A percentile compares a stretch with the other conserved stretches of the same genome.
phyloP scores from a whole-genome alignment of 2,888 invertebrate species.

The Deladenus siricidicola region DNA sequence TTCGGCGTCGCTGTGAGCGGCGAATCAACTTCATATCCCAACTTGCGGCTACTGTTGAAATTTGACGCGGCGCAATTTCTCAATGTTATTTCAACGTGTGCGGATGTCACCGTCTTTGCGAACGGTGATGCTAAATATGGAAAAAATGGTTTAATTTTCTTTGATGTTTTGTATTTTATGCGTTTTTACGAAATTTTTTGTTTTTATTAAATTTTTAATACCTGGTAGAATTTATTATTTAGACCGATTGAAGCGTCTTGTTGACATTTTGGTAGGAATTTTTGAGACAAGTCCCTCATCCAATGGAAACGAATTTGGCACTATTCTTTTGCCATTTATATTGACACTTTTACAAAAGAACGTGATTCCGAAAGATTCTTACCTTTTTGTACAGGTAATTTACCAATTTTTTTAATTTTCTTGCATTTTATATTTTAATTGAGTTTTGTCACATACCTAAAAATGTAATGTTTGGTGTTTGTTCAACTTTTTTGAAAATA shows the following conservation, averaged over 20 bases:
- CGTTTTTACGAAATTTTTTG: too few species aligned
- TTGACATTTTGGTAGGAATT: slow-evolving; percentile 22
- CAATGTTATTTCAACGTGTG: slow-evolving; percentile 45
- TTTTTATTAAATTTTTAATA: too few species aligned
- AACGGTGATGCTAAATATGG: slow-evolving; percentile 16
- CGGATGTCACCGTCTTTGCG: slow-evolving; percentile 38
- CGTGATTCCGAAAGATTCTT: slow-evolving; percentile 15
- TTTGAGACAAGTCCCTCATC: slow-evolving; percentile 11
- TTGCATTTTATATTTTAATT: neutral
- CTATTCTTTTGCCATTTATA: slow-evolving; percentile 24
- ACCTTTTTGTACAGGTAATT: slow-evolving; percentile 10
- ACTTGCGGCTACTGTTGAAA: slow-evolving; percentile 64
- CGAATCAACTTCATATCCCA: slow-evolving; percentile 30
- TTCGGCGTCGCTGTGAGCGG: neutral
- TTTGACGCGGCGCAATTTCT: slow-evolving; percentile 68
- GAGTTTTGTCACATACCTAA: too few species aligned
- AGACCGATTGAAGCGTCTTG: slow-evolving; percentile 30
- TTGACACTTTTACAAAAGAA: slow-evolving; percentile 20
- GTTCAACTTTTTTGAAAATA: too few species aligned
- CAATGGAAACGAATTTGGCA: slow-evolving; percentile 9
- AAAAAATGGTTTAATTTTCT: slow-evolving; percentile 1
- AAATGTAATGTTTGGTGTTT: too few species aligned
- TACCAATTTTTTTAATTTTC: neutral
- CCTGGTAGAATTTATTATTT: neutral
- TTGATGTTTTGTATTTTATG: neutral